These are phyloP conservation scores for Karalla daura DNA, from an alignment of 2,797 vertebrate genomes.

Conservation along the genomic window DNA sequence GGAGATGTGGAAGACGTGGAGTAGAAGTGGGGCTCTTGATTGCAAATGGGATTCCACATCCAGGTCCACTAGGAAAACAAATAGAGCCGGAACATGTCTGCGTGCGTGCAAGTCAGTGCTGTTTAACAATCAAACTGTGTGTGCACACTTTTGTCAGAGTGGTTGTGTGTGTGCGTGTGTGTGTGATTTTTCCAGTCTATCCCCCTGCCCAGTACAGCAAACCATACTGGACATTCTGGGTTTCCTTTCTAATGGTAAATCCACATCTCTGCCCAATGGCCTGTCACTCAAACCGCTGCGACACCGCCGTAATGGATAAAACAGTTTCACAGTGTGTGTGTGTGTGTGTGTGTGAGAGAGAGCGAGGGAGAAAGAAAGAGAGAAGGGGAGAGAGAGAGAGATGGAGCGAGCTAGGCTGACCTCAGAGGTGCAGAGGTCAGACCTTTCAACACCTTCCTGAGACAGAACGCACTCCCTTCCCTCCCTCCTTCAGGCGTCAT, in stretches of 20 bases:
- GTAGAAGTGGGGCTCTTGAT: conserved; percentile 50
- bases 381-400: not conserved
- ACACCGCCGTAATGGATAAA: conserved; percentile 16
- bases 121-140: conserved; percentile 27
- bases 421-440: conserved; percentile 51
- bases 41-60: conserved; percentile 63
- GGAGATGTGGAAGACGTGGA: conserved; percentile 1
- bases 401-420: conserved; percentile 21
- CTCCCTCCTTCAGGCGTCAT: not conserved
- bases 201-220: not conserved
- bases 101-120: conserved; percentile 24
- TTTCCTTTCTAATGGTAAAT: conserved; percentile 22
- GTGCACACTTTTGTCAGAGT: conserved; percentile 7
- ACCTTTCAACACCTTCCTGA: conserved; percentile 60
- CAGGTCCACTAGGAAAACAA: conserved; percentile 70
- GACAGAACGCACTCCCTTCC: conserved; percentile 28
- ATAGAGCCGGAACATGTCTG: conserved; percentile 30
- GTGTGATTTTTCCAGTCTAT: conserved; percentile 38
- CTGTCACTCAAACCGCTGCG: conserved; percentile 21
- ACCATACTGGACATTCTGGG: conserved; percentile 12
- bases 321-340: not conserved
- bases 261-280: conserved; percentile 17
- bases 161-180: conserved; percentile 12
- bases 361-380: not conserved
- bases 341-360: conserved; percentile 10